Conservation (phyloP, 1,140 invertebrate genomes). For the Philopotamus ludificatus region DNA sequence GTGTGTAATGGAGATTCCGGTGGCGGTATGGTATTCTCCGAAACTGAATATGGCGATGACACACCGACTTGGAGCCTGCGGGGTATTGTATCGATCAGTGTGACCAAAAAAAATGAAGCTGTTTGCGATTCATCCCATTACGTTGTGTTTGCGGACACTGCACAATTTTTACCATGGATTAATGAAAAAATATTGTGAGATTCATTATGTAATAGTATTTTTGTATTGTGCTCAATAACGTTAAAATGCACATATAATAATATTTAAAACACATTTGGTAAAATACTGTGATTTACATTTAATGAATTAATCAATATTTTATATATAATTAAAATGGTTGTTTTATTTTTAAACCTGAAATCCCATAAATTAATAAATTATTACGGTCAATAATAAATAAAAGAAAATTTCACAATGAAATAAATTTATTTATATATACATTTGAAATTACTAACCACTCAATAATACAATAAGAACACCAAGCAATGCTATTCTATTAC, state of each 20-base stretch:
- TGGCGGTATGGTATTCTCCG: conserved; percentile 57
- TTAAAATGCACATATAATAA: too few relatives aligned
- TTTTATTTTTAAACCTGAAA: too few relatives aligned
- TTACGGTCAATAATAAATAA: too few relatives aligned
- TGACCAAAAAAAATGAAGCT: conserved; percentile 52
- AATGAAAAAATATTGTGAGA: conserved; percentile 30
- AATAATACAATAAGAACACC: too few relatives aligned
- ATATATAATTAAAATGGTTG: too few relatives aligned
- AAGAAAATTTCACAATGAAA: too few relatives aligned
- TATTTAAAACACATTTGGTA: too few relatives aligned
- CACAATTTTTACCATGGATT: conserved; percentile 59
- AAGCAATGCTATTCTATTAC: too few relatives aligned
- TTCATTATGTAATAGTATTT: too few relatives aligned
- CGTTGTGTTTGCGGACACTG: conserved; percentile 59
- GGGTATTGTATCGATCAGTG: conserved; percentile 58
- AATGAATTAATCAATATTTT: too few relatives aligned
- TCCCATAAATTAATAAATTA: too few relatives aligned
- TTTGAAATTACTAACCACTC: background rate
- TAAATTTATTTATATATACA: background rate
- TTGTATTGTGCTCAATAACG: too few relatives aligned
- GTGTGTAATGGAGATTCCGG: conserved; percentile 63
- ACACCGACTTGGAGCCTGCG: conserved; percentile 54
- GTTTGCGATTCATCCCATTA: conserved; percentile 58
- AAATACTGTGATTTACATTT: background rate
- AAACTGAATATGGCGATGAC: conserved; percentile 21